Conservation (phyloP, 2,888 invertebrate genomes). For the Eristalinus sepulchralis region DNA sequence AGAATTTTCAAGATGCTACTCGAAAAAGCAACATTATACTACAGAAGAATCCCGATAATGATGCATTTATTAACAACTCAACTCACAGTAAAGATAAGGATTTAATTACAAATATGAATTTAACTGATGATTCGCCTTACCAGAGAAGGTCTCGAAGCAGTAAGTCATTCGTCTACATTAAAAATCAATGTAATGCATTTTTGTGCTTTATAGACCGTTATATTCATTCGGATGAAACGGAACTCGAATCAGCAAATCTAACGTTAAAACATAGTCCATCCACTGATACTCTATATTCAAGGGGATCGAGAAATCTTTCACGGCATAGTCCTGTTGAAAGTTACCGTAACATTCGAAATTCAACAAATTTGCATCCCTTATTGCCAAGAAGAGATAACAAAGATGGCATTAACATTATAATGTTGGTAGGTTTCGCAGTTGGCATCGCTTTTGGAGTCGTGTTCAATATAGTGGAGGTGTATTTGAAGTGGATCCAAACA, state of each 20-base stretch:
- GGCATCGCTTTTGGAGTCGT: slow-evolving; percentile 22
- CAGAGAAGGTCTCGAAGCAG: slow-evolving; percentile 8
- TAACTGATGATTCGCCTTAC: background rate
- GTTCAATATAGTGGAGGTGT: slow-evolving; percentile 21
- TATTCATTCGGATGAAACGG: slow-evolving; percentile 33
- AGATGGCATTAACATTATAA: slow-evolving; percentile 45
- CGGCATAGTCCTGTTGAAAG: slow-evolving; percentile 39
- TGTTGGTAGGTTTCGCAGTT: slow-evolving; percentile 51
- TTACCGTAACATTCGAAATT: slow-evolving; percentile 19
- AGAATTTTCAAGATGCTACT: slow-evolving; percentile 1
- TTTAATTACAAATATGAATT: background rate
- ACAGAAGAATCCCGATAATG: slow-evolving; percentile 3
- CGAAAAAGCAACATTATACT: background rate
- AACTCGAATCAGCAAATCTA: slow-evolving; percentile 33
- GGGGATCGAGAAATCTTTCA: slow-evolving; percentile 22
- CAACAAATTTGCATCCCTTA: background rate
- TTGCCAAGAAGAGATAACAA: background rate
- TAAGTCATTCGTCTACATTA: background rate
- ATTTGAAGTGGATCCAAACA: slow-evolving; percentile 44
- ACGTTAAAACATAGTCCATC: slow-evolving; percentile 24
- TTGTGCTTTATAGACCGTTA: background rate
- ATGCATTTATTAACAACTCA: background rate
- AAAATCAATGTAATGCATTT: background rate
- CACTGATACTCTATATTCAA: slow-evolving; percentile 32
- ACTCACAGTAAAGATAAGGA: background rate